These are phyloP conservation scores for Datnioides undecimradiatus DNA, from an alignment of 2,113 vertebrate genomes.

Conservation along the genomic window DNA sequence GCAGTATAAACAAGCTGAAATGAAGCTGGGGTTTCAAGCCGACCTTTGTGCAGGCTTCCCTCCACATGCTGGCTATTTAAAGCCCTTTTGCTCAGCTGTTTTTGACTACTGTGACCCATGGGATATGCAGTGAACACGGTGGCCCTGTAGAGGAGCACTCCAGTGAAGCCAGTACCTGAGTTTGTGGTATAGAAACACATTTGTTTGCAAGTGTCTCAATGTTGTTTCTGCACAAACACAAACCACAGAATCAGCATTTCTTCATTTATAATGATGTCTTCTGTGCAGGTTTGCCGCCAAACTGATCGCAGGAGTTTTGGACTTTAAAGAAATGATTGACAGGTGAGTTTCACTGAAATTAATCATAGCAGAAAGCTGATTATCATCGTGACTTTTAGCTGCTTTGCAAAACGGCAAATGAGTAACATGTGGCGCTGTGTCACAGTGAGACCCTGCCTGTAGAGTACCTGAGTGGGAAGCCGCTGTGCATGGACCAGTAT, in stretches of 20 bases:
- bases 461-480: slow-evolving; percentile 90
- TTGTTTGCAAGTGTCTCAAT: neutral
- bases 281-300: slow-evolving; percentile 93
- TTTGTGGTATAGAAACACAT: neutral
- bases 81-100: slow-evolving; percentile 76
- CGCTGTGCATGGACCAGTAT: slow-evolving; percentile 98
- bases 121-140: slow-evolving; percentile 48
- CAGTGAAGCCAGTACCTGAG: neutral
- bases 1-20: slow-evolving; percentile 43
- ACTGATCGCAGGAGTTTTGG: slow-evolving; percentile 94
- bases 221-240: neutral
- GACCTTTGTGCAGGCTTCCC: slow-evolving; percentile 84
- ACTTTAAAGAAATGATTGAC: slow-evolving; percentile 97
- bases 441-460: slow-evolving; percentile 90
- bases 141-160: slow-evolving; percentile 4
- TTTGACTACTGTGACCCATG: slow-evolving; percentile 63
- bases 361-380: neutral
- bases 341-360: slow-evolving; percentile 85
- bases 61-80: slow-evolving; percentile 80
- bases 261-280: slow-evolving; percentile 1
- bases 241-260: neutral
- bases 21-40: slow-evolving; percentile 43
- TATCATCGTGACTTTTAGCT: neutral
- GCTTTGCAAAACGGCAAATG: neutral
- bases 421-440: slow-evolving; percentile 31